These are phyloP conservation scores for Achroia grisella DNA, from an alignment of 1,140 invertebrate species.

Conservation along the genomic window DNA sequence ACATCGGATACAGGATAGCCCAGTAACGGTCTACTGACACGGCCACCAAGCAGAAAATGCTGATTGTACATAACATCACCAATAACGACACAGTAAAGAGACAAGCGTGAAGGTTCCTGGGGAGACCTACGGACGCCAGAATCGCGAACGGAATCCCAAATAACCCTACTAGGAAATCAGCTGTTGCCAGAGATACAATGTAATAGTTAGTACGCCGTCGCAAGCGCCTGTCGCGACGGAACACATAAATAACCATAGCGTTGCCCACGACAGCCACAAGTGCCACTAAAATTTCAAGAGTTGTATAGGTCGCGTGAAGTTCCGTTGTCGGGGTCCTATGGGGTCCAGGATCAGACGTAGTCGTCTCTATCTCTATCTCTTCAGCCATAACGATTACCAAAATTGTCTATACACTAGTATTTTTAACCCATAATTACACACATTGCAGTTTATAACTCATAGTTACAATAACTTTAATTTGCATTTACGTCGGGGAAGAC, in stretches of 20 bases:
- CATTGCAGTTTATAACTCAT: too few species aligned
- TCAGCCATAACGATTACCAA: conserved; percentile 17
- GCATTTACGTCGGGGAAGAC: not conserved
- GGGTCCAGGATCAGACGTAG: conserved; percentile 36
- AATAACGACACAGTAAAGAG: conserved; percentile 91
- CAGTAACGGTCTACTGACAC: conserved; percentile 94
- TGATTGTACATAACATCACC: conserved; percentile 91
- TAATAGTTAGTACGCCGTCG: conserved; percentile 92
- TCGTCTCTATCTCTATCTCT: conserved; percentile 26
- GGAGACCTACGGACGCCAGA: conserved; percentile 78
- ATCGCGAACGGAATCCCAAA: conserved; percentile 91
- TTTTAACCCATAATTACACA: conserved; percentile 11
- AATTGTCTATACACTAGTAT: not conserved
- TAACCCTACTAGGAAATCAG: conserved; percentile 87
- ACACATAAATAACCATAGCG: conserved; percentile 88
- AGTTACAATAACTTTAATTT: not conserved
- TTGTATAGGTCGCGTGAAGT: conserved; percentile 80
- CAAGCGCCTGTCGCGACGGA: conserved; percentile 83
- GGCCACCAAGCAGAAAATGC: conserved; percentile 92
- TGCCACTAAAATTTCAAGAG: conserved; percentile 87
- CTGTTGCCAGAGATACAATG: conserved; percentile 89
- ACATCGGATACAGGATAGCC: conserved; percentile 93
- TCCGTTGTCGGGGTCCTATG: conserved; percentile 58
- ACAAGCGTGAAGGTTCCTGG: conserved; percentile 85
- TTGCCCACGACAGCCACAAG: conserved; percentile 88